Evolutionary conservation across 2,113 vertebrate species (phyloP).

Genomic region (Tenrec ecaudatus): DNA sequence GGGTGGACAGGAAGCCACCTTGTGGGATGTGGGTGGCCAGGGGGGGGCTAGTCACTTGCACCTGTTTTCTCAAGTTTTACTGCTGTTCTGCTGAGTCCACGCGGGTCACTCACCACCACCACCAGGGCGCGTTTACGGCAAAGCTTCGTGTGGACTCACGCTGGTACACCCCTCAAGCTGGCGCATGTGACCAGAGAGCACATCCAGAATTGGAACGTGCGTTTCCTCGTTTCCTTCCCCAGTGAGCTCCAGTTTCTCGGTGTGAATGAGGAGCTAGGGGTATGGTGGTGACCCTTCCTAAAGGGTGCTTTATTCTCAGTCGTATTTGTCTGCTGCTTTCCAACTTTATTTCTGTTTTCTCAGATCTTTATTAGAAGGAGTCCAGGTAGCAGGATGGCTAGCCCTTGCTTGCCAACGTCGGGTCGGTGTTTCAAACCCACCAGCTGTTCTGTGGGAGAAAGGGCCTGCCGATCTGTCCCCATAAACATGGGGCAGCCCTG

Average conservation of each 20-base stretch:
- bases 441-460: neutral
- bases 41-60: neutral
- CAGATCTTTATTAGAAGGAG: neutral
- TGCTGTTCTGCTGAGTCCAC: neutral
- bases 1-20: neutral
- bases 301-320: conserved; percentile 36
- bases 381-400: neutral
- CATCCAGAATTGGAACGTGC: neutral
- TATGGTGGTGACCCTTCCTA: neutral
- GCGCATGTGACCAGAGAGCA: neutral
- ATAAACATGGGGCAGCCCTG: neutral
- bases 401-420: neutral
- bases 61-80: neutral
- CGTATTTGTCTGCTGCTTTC: conserved; percentile 11
- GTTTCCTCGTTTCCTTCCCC: neutral
- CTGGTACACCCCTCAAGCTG: neutral
- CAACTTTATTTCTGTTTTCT: conserved; percentile 23
- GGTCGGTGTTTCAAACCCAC: neutral
- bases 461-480: neutral
- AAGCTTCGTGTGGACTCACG: neutral
- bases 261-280: conserved; percentile 8
- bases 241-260: conserved; percentile 16
- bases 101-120: neutral
- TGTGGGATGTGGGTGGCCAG: neutral
- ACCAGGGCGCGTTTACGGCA: neutral